These are phyloP conservation scores for Channa argus DNA, from an alignment of 2,113 vertebrate genomes.

Conservation along the genomic window DNA sequence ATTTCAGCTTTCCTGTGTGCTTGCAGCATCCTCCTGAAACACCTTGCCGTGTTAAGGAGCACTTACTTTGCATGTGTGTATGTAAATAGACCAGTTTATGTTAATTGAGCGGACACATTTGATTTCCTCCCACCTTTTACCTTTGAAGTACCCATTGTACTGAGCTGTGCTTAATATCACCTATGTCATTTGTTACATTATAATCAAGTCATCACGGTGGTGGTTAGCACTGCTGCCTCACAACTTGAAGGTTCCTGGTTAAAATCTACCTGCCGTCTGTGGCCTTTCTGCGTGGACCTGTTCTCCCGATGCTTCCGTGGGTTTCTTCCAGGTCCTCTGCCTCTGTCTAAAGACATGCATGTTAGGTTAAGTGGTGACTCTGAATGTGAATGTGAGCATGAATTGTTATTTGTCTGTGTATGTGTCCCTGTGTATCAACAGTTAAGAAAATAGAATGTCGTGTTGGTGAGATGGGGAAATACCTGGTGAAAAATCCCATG, in stretches of 20 bases:
- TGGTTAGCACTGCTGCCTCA: no score
- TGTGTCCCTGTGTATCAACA: no score
- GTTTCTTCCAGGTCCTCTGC: no score
- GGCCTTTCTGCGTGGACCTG: no score
- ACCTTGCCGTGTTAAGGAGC: conserved; percentile 66
- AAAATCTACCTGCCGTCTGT: no score
- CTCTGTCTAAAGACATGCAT: no score
- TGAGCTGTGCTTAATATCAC: not conserved
- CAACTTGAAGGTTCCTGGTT: no score
- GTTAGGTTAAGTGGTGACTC: no score
- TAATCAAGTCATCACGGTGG: not conserved
- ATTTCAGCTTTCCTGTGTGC: conserved; percentile 74
- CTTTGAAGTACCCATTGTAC: conserved; percentile 15
- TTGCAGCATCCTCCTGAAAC: conserved; percentile 60
- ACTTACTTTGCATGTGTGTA: conserved; percentile 49
- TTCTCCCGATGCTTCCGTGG: no score
- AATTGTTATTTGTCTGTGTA: no score
- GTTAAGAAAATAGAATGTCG: no score
- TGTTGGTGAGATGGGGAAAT: not conserved
- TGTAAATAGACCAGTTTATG: conserved; percentile 57
- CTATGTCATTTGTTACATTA: conserved; percentile 14
- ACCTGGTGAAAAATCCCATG: conserved; percentile 2
- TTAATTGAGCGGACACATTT: conserved; percentile 39
- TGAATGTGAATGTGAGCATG: no score
- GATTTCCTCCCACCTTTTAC: conserved; percentile 31